Evolutionary conservation across 2,888 invertebrate genomes (phyloP).

Genomic region (Acanthopleura granulata): DNA sequence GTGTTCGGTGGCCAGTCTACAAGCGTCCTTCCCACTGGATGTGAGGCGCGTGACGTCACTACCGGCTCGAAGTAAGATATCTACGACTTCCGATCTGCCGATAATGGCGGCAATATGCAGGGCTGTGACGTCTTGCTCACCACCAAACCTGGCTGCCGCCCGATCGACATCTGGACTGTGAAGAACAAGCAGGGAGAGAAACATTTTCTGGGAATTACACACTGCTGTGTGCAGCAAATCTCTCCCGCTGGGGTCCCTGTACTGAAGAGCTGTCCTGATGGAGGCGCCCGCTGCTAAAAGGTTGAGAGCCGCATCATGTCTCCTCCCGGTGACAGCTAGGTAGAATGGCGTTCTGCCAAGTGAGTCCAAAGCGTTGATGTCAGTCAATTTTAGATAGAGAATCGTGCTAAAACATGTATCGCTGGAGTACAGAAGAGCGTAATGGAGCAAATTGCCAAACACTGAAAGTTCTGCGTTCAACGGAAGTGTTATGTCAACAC

Average conservation of each 20-base stretch:
- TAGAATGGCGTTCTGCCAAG: neutral
- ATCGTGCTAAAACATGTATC: neutral
- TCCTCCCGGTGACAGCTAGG: neutral
- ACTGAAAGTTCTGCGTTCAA: neutral
- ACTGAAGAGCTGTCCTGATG: neutral
- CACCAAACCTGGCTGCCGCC: neutral
- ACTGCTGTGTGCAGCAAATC: neutral
- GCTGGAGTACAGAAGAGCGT: neutral
- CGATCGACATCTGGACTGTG: neutral
- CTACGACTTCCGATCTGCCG: neutral
- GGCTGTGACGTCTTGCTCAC: neutral
- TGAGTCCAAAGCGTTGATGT: neutral
- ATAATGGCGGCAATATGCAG: slow-evolving; percentile 2
- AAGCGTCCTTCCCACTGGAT: neutral
- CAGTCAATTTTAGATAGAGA: neutral
- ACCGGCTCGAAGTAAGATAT: neutral
- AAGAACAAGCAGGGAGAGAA: neutral
- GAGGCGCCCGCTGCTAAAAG: neutral
- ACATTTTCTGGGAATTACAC: neutral
- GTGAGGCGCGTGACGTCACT: neutral
- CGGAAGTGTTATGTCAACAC: neutral
- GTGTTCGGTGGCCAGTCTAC: neutral
- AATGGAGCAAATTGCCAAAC: neutral
- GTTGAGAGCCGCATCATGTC: neutral
- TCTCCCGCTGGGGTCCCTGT: neutral